Conservation (phyloP, 2,888 invertebrate species). For the Nephrocerus scutellatus region DNA sequence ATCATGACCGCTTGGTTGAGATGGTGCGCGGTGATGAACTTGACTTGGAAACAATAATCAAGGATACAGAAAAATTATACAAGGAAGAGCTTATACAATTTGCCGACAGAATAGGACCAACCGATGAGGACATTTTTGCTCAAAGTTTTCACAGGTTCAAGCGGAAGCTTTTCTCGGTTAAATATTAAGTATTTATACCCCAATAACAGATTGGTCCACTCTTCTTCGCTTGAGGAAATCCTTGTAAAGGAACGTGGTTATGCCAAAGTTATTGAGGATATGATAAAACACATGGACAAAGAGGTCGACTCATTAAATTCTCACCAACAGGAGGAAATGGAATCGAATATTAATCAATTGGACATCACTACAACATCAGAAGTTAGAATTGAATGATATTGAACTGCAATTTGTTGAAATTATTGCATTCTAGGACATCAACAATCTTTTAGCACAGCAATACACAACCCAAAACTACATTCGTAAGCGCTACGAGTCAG, state of each 20-base stretch:
- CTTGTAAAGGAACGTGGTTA: slow-evolving; percentile 82
- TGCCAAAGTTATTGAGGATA: slow-evolving; percentile 69
- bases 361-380: slow-evolving; percentile 62
- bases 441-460: slow-evolving; percentile 71
- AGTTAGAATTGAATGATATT: slow-evolving; percentile 10
- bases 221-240: slow-evolving; percentile 79
- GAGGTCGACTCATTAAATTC: slow-evolving; percentile 64
- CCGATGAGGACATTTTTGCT: slow-evolving; percentile 67
- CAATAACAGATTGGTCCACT: slow-evolving; percentile 60
- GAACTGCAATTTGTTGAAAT: background rate
- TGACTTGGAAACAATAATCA: slow-evolving; percentile 67
- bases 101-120: slow-evolving; percentile 72
- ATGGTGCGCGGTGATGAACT: slow-evolving; percentile 57
- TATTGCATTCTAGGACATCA: slow-evolving; percentile 56
- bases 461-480: slow-evolving; percentile 76
- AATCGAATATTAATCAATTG: slow-evolving; percentile 69
- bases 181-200: background rate
- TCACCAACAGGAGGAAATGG: slow-evolving; percentile 85
- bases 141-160: slow-evolving; percentile 49
- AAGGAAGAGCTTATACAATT: slow-evolving; percentile 77
- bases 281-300: slow-evolving; percentile 64
- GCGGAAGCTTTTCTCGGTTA: background rate
- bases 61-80: slow-evolving; percentile 72
- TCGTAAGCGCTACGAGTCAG: slow-evolving; percentile 79
- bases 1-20: slow-evolving; percentile 56